Conservation (phyloP, 2,113 vertebrate genomes). For the Turdus rufiventris region DNA sequence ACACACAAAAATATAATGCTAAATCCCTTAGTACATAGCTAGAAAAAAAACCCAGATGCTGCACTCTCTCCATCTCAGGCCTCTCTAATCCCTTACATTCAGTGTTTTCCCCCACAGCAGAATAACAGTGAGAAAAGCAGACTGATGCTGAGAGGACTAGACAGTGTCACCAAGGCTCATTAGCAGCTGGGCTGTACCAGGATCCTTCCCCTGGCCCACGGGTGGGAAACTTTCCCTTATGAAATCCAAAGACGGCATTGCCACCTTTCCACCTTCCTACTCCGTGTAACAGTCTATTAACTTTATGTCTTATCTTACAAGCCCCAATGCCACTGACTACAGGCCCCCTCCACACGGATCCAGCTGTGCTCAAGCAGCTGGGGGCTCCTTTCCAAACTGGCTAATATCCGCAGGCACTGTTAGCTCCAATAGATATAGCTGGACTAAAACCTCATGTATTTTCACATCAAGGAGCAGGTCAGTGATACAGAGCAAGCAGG, state of each 20-base stretch:
- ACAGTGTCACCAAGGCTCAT: not conserved
- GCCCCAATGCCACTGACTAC: not conserved
- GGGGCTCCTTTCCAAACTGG: not conserved
- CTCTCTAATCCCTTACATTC: not conserved
- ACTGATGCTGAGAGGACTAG: not conserved
- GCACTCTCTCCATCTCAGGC: not conserved
- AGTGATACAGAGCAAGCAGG: not conserved
- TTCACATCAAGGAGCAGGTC: not conserved
- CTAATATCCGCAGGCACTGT: not conserved
- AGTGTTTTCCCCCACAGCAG: not conserved
- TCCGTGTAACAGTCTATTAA: accelerated
- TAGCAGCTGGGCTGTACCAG: not conserved
- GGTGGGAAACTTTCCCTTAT: not conserved
- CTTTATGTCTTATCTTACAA: not conserved
- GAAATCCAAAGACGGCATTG: not conserved
- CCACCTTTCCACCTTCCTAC: not conserved
- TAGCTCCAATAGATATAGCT: not conserved
- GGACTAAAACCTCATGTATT: not conserved
- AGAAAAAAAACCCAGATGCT: not conserved
- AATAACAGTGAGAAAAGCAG: not conserved
- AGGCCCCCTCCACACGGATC: not conserved
- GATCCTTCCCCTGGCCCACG: accelerated
- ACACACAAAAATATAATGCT: not conserved
- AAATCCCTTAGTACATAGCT: not conserved
- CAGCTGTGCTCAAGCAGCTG: not conserved